Base-by-base conservation (phyloP, 2,797 vertebrate genomes). In the Setipinna tenuifilis region DNA sequence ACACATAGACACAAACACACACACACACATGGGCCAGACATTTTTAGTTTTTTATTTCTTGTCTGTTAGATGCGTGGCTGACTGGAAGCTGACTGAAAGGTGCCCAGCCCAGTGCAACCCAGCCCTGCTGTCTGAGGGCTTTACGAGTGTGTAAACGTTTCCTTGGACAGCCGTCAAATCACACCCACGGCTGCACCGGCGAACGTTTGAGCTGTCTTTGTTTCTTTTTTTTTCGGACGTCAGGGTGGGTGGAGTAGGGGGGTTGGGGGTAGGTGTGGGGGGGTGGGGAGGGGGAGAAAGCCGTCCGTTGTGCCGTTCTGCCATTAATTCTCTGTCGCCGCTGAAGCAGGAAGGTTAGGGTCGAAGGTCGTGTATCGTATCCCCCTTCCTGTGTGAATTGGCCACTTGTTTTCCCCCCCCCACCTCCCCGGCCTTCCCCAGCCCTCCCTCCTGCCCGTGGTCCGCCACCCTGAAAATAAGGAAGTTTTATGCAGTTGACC, bases 401-500 rank as follows among this genome's bases (percentile, higher is more conserved):
- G 85, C 88, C 85, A 86, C 90, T 95, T 95, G 94, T 95, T 95
- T 88, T 89, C 86, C 83, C 23, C 83, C 83, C 82, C 84, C 87
- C n/a, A 82, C 57, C 85, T 85, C 41, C 83, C 57, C 86, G 85
- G 59, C 83, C 82, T 81, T 85, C 83, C 68, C 11, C 31, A 21
- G 48, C 23, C 57, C 21, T 7, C 28, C 46, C 25, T 19, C 58
- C 86, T 5, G 31, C 44, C 71, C 16, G 41, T 44, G 71, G 85
- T 88, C 90, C 81, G 50, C 87, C 90, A 88, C 93, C 92, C 92
- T 88, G 91, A 88, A 86, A 94, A 93, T 88, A 87, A 92, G 93
- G 92, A 94, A 90, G 91, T 94, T 96, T 95, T 95, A 95, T 89
- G 92, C 92, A 80, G 90, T 75, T 93, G 92, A 95, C 95, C 95